A percentile compares a stretch with the other conserved stretches of the same genome.
Conservation (phyloP, 2,888 invertebrate genomes). For the Drosophila cognata region DNA sequence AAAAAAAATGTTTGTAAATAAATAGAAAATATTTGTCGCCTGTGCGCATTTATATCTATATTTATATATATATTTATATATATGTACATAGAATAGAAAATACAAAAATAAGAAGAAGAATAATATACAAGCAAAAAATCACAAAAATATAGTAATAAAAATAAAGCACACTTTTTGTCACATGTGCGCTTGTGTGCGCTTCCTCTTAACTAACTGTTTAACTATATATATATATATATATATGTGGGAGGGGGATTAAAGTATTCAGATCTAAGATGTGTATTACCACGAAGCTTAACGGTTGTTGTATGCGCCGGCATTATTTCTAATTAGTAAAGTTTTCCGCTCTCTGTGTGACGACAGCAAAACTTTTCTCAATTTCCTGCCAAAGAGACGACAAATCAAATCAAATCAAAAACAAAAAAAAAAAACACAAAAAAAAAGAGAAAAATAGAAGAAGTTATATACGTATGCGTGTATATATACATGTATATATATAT, state of each 20-base stretch:
- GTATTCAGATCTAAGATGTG: slow-evolving; percentile 40
- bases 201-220: slow-evolving; percentile 1
- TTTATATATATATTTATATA: neutral
- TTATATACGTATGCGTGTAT: no score
- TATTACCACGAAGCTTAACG: slow-evolving; percentile 34
- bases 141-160: neutral
- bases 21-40: neutral
- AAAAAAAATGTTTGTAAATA: neutral
- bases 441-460: neutral
- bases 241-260: slow-evolving; percentile 18
- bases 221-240: neutral
- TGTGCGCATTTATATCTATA: neutral
- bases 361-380: slow-evolving; percentile 40
- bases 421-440: slow-evolving; percentile 14
- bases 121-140: neutral
- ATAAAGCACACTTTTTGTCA: neutral
- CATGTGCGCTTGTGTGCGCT: neutral
- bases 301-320: slow-evolving; percentile 57
- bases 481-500: neutral
- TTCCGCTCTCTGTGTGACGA: slow-evolving; percentile 40
- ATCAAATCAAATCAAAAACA: slow-evolving; percentile 54
- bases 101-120: neutral
- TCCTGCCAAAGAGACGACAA: slow-evolving; percentile 63
- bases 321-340: slow-evolving; percentile 80
- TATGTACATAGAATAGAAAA: neutral